Evolutionary conservation across 2,113 vertebrate genomes (phyloP).

Genomic region (Heteronetta atricapilla): DNA sequence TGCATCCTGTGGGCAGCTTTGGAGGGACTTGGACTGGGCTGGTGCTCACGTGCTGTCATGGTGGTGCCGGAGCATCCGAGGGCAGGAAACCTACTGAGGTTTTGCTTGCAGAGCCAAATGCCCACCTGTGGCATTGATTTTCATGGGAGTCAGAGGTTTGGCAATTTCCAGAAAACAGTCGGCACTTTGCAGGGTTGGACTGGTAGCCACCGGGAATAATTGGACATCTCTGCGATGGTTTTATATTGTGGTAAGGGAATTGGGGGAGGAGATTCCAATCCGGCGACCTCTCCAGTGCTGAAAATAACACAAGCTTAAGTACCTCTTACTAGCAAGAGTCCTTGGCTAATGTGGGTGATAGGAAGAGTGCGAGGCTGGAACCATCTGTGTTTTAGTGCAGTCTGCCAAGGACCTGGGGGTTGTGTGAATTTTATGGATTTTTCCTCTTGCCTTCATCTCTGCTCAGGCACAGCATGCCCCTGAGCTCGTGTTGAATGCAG

Average conservation of each 20-base stretch:
- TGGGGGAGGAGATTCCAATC: not conserved
- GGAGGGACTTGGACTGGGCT: too few species aligned
- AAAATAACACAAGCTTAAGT: not conserved
- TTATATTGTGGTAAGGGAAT: not conserved
- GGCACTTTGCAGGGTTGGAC: not conserved
- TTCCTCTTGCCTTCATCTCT: not conserved
- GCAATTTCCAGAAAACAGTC: not conserved
- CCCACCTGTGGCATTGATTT: not conserved
- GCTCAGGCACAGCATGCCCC: not conserved
- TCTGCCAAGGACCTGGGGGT: not conserved
- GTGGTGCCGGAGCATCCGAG: not conserved
- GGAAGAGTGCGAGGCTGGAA: not conserved
- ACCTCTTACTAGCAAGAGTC: rapidly evolving
- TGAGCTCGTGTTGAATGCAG: rapidly evolving
- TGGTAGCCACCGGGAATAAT: not conserved
- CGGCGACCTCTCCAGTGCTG: rapidly evolving
- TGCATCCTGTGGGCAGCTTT: too few species aligned
- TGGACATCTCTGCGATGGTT: not conserved
- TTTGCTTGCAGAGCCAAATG: rapidly evolving
- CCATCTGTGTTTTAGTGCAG: not conserved
- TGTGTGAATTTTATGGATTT: not conserved
- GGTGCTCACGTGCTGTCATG: not conserved
- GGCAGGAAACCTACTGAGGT: not conserved
- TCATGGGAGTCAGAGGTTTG: not conserved
- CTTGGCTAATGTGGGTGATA: not conserved